phyloP scores from a whole-genome alignment of 1,140 invertebrate species.

The Drosophila malerkotliana region DNA sequence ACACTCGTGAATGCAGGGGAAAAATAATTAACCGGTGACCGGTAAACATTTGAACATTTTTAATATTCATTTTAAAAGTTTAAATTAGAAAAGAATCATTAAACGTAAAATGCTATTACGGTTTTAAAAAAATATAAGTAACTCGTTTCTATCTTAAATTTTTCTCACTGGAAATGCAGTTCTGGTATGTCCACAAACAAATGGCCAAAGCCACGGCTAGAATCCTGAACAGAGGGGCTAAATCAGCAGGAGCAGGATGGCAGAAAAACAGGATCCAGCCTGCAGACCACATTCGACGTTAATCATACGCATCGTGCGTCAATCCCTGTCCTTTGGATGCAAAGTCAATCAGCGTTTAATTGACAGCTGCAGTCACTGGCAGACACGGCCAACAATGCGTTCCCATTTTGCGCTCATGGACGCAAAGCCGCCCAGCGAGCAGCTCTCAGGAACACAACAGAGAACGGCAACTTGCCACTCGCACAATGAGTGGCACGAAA shows the following conservation, averaged over 20 bases:
- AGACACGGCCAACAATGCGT: slow-evolving; percentile 30
- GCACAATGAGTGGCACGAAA: too few species aligned
- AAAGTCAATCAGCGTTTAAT: slow-evolving; percentile 79
- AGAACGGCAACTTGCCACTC: too few species aligned
- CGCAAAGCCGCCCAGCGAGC: slow-evolving; percentile 4
- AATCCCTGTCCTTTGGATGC: slow-evolving; percentile 37
- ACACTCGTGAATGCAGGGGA: slow-evolving; percentile 23
- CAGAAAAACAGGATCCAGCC: background rate
- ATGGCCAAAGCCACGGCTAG: slow-evolving; percentile 49
- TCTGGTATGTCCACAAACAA: slow-evolving; percentile 37
- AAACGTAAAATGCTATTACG: background rate
- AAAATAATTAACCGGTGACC: background rate
- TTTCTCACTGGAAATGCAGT: background rate
- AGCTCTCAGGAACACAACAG: slow-evolving; percentile 28
- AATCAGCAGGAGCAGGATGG: background rate
- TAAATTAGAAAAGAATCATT: background rate
- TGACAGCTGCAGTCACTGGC: slow-evolving; percentile 70
- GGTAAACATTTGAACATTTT: background rate
- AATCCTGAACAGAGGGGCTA: slow-evolving; percentile 8
- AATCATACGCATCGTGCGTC: slow-evolving; percentile 71
- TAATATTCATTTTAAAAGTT: background rate
- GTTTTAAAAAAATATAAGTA: too few species aligned
- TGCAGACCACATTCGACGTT: slow-evolving; percentile 41
- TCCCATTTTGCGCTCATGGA: background rate
- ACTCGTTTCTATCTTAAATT: background rate